These are phyloP conservation scores for Rhagologus leucostigma DNA, from an alignment of 2,113 vertebrate genomes.

Conservation along the genomic window DNA sequence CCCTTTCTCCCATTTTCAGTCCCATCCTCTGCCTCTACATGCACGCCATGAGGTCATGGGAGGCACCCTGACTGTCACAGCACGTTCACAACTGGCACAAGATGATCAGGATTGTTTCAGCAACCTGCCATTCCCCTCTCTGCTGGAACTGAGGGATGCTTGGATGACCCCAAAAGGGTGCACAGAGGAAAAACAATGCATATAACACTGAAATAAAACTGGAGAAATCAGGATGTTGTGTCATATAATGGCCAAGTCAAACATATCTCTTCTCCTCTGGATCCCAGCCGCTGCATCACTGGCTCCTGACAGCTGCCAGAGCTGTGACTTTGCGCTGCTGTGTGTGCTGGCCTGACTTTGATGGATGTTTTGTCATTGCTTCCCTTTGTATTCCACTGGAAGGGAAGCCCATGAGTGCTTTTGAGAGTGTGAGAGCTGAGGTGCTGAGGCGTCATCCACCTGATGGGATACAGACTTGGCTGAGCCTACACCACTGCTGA, in stretches of 20 bases:
- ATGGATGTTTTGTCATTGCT: not conserved
- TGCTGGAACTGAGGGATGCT: not conserved
- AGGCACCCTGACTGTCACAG: not conserved
- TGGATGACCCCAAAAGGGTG: not conserved
- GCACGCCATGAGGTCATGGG: fast-evolving
- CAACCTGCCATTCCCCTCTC: not conserved
- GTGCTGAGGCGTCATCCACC: not conserved
- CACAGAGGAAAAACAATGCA: not conserved
- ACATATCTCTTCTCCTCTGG: not conserved
- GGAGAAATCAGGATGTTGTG: not conserved
- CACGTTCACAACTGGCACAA: fast-evolving
- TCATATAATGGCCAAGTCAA: not conserved
- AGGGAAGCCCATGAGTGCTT: not conserved
- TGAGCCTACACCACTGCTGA: not conserved
- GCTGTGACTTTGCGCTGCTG: not conserved
- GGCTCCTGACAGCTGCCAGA: not conserved
- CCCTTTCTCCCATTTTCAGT: not conserved
- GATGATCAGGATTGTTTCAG: not conserved
- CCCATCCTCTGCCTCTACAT: not conserved
- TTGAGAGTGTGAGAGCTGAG: not conserved
- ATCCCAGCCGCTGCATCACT: not conserved
- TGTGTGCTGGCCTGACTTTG: not conserved
- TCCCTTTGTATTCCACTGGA: not conserved
- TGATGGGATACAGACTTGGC: not conserved
- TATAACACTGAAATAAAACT: not conserved